phyloP scores from a whole-genome alignment of 2,113 vertebrate species.

The Myodes glareolus region DNA sequence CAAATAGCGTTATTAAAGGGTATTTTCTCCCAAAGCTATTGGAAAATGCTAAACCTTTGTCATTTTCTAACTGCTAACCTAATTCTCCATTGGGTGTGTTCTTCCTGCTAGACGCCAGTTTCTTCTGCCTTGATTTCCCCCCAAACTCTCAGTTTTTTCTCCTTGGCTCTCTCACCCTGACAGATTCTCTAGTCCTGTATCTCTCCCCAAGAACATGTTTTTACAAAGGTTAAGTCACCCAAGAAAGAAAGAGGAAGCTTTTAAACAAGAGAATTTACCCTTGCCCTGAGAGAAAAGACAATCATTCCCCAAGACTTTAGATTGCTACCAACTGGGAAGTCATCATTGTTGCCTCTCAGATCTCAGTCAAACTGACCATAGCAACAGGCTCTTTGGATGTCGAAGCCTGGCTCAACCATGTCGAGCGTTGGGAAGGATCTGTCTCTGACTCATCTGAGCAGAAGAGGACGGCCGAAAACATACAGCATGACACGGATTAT shows the following conservation, averaged over 20 bases:
- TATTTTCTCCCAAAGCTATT: not conserved
- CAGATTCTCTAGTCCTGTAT: not conserved
- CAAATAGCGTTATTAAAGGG: not conserved
- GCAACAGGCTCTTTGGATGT: not conserved
- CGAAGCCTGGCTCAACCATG: not conserved
- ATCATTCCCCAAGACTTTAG: not conserved
- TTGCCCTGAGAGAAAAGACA: not conserved
- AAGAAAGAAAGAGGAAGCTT: not conserved
- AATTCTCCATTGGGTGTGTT: not conserved
- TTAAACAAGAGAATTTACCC: conserved; percentile 7
- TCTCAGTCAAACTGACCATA: not conserved
- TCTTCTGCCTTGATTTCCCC: not conserved
- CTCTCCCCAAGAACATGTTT: not conserved
- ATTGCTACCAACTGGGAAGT: not conserved
- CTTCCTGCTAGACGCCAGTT: not conserved
- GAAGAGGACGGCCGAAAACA: not conserved
- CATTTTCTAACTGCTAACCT: not conserved
- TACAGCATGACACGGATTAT: not conserved
- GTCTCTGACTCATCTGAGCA: not conserved
- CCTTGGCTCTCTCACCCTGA: not conserved
- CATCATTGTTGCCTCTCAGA: not conserved
- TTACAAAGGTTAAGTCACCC: not conserved
- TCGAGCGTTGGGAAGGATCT: not conserved
- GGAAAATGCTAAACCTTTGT: not conserved
- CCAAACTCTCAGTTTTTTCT: not conserved